A percentile compares a stretch with the other conserved stretches of the same genome.
phyloP scores from a whole-genome alignment of 1,140 invertebrate genomes.

The Ephestia elutella region DNA sequence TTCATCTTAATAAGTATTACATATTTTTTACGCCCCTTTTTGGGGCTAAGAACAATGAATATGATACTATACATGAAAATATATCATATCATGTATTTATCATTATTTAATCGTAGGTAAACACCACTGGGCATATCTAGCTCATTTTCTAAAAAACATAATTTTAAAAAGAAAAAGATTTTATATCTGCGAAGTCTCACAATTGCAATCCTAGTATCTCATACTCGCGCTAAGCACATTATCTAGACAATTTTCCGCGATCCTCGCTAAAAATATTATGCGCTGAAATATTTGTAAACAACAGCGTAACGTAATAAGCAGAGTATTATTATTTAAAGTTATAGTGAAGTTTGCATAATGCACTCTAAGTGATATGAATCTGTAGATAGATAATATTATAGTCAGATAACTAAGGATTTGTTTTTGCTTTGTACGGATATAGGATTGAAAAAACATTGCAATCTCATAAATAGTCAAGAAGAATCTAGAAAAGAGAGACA shows the following conservation, averaged over 20 bases:
- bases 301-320: constrained; percentile 1
- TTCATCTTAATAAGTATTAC: no score
- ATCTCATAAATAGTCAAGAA: no score
- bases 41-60: no score
- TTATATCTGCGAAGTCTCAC: constrained; percentile 1
- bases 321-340: constrained; percentile 1
- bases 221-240: neutral
- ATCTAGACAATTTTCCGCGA: neutral
- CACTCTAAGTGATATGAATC: neutral
- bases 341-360: neutral
- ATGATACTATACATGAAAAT: no score
- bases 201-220: neutral
- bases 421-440: neutral
- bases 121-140: no score
- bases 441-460: no score
- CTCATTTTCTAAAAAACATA: neutral
- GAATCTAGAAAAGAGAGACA: no score
- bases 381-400: neutral
- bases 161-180: neutral
- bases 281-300: neutral
- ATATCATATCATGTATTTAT: neutral
- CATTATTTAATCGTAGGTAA: neutral
- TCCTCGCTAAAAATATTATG: constrained; percentile 1
- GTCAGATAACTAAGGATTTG: neutral
- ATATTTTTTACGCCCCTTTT: no score